Evolutionary conservation across 2,888 invertebrate genomes (phyloP), one percentile per base, ranked within the genome.

Genomic region (Nycteola revayana): DNA sequence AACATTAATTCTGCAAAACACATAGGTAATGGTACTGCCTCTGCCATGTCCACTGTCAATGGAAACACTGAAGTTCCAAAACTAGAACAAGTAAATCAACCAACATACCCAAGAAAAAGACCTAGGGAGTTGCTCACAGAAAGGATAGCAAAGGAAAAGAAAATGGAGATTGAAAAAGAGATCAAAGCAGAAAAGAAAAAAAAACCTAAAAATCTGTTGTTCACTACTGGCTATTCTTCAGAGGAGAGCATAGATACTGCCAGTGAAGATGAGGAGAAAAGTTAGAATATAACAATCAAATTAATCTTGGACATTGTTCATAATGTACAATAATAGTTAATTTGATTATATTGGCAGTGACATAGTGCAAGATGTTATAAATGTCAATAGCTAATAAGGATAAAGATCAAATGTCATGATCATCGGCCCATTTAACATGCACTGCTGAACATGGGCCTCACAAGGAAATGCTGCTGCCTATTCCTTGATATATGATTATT

Each of bases 161-260:
- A 78, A 44, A 51, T 73, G 22, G 79, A 82, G 56, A 81, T 89
- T 36, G 72, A 82, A 39, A 84, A 83, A 39, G 89, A 89, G 57
- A 72, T 89, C 0, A 83, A 83, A 59, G 82, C 63, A 57, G 81
- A 74, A 14, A 80, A 51, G 42, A 89, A 77, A 57, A 86, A 76
- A 43, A 78, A 69, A 40, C 87, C 88, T 0, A 88, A 84, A 50
- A 91, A 91, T 72, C 80, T 91, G 4, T 62, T 92, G 7, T 89
- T 89, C 36, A 87, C 86, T 7, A 87, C 89, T 0, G 89, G 89
- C 1, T 89, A 88, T 44, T 89, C 89, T 1, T 89, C 89, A 10
- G 89, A 89, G 44, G 89, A 89, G 51, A 82, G 78, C 51, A 39
- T 87, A 34, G 72, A 61, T 21, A 60, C 50, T 53, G 73, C 72